Evolutionary conservation across 2,888 invertebrate species (phyloP), one percentile per base, ranked within the genome.

Genomic region (Pachliopta kotzebuea): DNA sequence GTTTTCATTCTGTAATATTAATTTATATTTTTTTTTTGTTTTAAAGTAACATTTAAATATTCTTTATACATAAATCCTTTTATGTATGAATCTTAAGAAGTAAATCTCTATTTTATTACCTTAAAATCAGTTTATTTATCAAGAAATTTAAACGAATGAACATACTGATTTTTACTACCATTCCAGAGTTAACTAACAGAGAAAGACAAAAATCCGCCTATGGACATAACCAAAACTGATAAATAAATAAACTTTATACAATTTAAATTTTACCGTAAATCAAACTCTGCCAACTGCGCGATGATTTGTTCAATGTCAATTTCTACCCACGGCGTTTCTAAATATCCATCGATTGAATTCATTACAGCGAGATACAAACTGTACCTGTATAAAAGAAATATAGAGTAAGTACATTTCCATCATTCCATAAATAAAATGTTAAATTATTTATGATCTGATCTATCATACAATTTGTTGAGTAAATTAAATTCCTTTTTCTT

Each of bases 261-360:
- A 8, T 45, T 18, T 4, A 45, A 21, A 21, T 9, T 79, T 75
- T 80, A 95, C 95, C 94, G 95, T 71, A 95, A 89, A 85, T 97
- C 97, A 79, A 97, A 98, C 56, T 98, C 98, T 17, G 93, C 86
- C 60, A 98, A 84, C 78, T 98, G 97, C 0, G 93, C 86, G 67
- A 95, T 95, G 68, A 98, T 98, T 63, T 93, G 92, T 75, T 97
- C 96, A 71, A 96, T 96, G 80, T 98, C 95, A 63, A 98, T 95
- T 64, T 96, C 96, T 8, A 88, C 86, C 98, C 98, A 98, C 0
- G 95, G 93, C 66, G 97, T 94, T 79, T 97, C 96, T 75, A 94
- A 96, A 80, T 98, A 98, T 1, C 96, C 96, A 76, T 96, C 96
- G 62, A 98, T 96, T 4, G 96, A 95, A 74, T 95, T 95, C 91